Evolutionary conservation across 2,113 vertebrate genomes (phyloP).

Genomic region (Cygnus buccinator): DNA sequence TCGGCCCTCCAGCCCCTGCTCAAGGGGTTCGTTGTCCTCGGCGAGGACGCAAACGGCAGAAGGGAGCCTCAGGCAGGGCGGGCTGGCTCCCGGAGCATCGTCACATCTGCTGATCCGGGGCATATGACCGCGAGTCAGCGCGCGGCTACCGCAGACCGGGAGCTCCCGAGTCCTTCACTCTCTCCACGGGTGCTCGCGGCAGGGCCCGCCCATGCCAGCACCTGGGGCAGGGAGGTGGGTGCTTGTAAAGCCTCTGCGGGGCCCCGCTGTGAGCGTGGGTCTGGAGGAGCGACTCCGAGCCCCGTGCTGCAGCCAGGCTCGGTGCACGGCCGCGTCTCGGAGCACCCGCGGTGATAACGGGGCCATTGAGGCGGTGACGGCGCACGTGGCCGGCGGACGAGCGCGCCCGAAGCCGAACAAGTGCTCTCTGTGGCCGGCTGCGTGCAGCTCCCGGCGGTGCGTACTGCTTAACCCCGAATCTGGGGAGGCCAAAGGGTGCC

Average conservation of each 20-base stretch:
- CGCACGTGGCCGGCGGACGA: neutral
- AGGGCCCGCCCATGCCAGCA: neutral
- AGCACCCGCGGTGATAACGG: neutral
- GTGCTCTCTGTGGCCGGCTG: neutral
- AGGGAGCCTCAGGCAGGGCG: neutral
- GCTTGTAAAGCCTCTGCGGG: neutral
- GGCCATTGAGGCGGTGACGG: neutral
- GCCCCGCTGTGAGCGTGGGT: accelerated
- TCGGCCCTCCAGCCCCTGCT: neutral
- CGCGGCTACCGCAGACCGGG: neutral
- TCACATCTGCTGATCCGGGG: neutral
- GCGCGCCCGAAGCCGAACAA: accelerated
- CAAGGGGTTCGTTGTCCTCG: neutral
- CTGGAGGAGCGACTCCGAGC: neutral
- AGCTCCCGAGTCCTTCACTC: neutral
- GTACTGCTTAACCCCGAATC: neutral
- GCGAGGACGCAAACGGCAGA: neutral
- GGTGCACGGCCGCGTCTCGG: accelerated
- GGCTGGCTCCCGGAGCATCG: neutral
- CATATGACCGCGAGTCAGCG: neutral
- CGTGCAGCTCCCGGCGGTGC: accelerated
- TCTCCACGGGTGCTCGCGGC: neutral
- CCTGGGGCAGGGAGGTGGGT: neutral
- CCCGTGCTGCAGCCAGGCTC: accelerated
- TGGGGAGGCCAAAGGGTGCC: accelerated